phyloP scores from a whole-genome alignment of 2,113 vertebrate species.

The Bujurquina vittata region DNA sequence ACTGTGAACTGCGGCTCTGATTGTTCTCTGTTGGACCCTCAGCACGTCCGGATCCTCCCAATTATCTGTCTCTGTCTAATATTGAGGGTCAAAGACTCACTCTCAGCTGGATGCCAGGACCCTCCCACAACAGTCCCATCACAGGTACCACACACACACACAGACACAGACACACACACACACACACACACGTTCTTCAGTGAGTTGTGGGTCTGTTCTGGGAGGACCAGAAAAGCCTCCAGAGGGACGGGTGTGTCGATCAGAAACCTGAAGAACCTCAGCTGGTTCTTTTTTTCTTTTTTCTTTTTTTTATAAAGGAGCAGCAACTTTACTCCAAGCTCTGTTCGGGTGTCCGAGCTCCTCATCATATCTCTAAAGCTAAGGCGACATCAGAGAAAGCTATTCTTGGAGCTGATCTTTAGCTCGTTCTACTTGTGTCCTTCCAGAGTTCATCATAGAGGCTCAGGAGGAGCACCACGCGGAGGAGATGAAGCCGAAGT shows the following conservation, averaged over 20 bases:
- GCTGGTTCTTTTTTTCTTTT: too few relatives aligned
- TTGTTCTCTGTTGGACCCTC: background rate
- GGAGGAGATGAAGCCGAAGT: slow-evolving; percentile 55
- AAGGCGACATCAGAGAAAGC: background rate
- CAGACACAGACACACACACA: background rate
- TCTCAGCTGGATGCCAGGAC: slow-evolving; percentile 78
- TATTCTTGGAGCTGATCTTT: background rate
- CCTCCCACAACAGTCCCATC: slow-evolving; percentile 81
- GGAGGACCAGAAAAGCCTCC: background rate
- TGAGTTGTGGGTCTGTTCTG: background rate
- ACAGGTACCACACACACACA: slow-evolving; percentile 29
- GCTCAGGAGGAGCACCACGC: slow-evolving; percentile 75
- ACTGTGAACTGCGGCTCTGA: background rate
- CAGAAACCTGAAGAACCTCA: too few relatives aligned
- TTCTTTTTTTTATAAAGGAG: too few relatives aligned
- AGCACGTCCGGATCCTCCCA: slow-evolving; percentile 77
- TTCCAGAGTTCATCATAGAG: slow-evolving; percentile 80
- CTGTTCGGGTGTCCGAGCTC: too few relatives aligned
- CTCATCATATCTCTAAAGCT: too few relatives aligned
- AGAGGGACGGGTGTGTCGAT: too few relatives aligned
- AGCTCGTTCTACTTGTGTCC: background rate
- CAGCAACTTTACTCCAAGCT: too few relatives aligned
- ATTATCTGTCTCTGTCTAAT: slow-evolving; percentile 59
- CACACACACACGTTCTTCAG: background rate
- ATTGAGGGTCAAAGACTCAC: slow-evolving; percentile 48